These are phyloP conservation scores for Boloria euphrosyne DNA, from an alignment of 2,888 invertebrate species.

Conservation along the genomic window DNA sequence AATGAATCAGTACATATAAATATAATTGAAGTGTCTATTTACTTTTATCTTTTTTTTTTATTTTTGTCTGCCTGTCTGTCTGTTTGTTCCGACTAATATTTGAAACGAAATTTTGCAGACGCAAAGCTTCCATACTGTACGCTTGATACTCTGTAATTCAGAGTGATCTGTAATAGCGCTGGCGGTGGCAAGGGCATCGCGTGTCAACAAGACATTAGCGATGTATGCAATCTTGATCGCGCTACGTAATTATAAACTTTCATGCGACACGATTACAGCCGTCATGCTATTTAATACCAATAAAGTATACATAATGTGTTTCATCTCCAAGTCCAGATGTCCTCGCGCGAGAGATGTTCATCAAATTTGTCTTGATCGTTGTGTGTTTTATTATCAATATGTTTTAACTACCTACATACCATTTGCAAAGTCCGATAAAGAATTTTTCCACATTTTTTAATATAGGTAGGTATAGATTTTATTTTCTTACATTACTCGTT, in stretches of 20 bases:
- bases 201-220: slow-evolving; percentile 56
- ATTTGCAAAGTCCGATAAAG: no score
- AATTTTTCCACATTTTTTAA: no score
- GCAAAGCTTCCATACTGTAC: background rate
- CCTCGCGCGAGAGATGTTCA: background rate
- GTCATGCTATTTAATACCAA: slow-evolving; percentile 40
- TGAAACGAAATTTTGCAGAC: background rate
- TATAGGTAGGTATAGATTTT: no score
- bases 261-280: slow-evolving; percentile 42
- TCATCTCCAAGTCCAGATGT: slow-evolving; percentile 6
- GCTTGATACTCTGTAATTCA: background rate
- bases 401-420: no score
- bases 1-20: no score
- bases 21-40: no score
- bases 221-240: slow-evolving; percentile 53
- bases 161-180: slow-evolving; percentile 28
- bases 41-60: no score
- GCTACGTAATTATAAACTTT: slow-evolving; percentile 53
- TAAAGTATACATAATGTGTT: slow-evolving; percentile 27
- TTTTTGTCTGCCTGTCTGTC: no score
- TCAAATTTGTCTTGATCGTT: background rate
- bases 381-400: background rate
- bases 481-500: no score
- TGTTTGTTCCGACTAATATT: no score
- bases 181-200: slow-evolving; percentile 51